These are phyloP conservation scores for Orthonychiurus folsomi DNA, from an alignment of 2,888 invertebrate species.

Conservation along the genomic window DNA sequence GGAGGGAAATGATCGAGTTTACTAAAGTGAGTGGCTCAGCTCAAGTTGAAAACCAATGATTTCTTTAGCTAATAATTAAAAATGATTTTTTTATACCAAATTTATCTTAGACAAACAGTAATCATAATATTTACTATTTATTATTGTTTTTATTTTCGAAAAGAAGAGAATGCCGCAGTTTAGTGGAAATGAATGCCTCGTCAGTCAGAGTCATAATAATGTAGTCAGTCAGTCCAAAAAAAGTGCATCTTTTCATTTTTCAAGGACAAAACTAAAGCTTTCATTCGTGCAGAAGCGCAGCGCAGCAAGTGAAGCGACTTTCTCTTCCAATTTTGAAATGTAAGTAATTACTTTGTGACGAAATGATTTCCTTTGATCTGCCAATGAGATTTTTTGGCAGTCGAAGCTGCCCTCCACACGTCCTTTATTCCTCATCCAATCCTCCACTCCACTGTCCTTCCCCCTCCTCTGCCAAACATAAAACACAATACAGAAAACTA, in stretches of 20 bases:
- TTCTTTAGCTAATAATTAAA: too few relatives aligned
- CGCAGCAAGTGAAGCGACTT: neutral
- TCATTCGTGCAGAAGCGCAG: neutral
- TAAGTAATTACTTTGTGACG: neutral
- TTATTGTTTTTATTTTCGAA: too few relatives aligned
- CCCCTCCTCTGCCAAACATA: neutral
- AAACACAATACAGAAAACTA: neutral
- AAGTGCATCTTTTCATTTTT: neutral
- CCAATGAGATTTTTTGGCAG: too few relatives aligned
- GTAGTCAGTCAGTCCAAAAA: neutral
- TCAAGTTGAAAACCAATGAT: neutral
- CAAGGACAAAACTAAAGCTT: neutral
- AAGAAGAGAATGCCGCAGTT: too few relatives aligned
- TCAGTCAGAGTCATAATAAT: too few relatives aligned
- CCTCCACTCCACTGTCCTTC: too few relatives aligned
- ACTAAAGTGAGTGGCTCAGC: neutral
- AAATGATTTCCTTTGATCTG: neutral
- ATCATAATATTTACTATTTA: too few relatives aligned
- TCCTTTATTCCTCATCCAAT: too few relatives aligned
- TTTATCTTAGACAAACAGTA: too few relatives aligned
- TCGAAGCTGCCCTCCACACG: too few relatives aligned
- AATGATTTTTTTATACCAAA: neutral
- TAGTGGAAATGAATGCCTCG: too few relatives aligned
- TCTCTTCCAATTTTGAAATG: neutral
- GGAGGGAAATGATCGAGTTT: neutral